These are phyloP conservation scores for Phyllostomus discolor DNA, from an alignment of 2,113 vertebrate species.

Conservation along the genomic window DNA sequence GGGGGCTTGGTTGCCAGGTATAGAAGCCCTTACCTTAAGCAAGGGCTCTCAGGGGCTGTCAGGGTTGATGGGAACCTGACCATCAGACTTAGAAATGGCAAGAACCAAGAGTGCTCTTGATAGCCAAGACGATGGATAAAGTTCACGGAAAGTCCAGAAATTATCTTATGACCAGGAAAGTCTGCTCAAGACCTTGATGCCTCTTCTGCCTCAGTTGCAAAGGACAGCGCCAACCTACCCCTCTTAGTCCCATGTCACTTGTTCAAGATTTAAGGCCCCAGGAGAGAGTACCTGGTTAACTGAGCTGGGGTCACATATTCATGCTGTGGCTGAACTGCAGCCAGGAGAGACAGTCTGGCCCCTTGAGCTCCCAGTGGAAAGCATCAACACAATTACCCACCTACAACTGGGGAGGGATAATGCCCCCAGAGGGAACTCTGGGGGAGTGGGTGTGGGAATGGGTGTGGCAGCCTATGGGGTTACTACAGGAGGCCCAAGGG, in stretches of 20 bases:
- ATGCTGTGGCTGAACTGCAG: not conserved
- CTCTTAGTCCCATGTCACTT: not conserved
- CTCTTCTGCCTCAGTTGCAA: not conserved
- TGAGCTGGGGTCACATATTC: not conserved
- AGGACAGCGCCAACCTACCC: not conserved
- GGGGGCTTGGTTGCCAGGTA: not conserved
- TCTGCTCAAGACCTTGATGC: not conserved
- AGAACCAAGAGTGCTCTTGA: not conserved
- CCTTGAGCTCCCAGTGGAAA: not conserved
- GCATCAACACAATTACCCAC: not conserved
- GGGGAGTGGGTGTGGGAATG: not conserved
- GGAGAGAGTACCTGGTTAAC: not conserved
- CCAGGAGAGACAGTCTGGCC: not conserved
- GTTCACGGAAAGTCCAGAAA: not conserved
- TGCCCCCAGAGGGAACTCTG: not conserved
- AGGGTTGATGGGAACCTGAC: not conserved
- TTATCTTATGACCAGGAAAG: not conserved
- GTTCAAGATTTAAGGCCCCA: not conserved
- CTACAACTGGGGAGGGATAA: not conserved
- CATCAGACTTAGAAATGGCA: not conserved
- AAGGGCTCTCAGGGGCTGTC: not conserved
- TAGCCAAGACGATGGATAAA: not conserved
- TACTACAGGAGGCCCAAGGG: not conserved
- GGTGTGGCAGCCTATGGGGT: not conserved
- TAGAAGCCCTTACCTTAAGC: not conserved